These are phyloP conservation scores for Drosophila kohkoa DNA, from an alignment of 1,140 invertebrate species.

Conservation along the genomic window DNA sequence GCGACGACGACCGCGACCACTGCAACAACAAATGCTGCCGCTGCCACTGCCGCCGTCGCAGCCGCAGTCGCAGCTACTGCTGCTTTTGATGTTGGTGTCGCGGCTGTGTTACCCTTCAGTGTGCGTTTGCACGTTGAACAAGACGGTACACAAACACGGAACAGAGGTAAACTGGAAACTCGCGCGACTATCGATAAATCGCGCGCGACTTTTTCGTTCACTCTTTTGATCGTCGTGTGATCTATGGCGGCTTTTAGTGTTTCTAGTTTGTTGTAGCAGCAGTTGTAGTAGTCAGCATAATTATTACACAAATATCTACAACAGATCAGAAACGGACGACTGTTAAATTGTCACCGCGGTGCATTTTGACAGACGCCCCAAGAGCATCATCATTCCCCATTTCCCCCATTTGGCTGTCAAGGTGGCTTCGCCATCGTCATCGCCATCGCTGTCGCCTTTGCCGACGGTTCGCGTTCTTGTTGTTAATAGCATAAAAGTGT, in stretches of 20 bases:
- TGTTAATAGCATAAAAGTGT: constrained; percentile 80
- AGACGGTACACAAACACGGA: constrained; percentile 56
- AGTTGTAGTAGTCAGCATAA: constrained; percentile 12
- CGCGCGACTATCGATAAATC: constrained; percentile 28
- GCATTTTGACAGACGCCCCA: constrained; percentile 55
- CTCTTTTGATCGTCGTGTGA: constrained; percentile 36
- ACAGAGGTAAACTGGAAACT: constrained; percentile 41
- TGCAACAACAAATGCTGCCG: constrained; percentile 42
- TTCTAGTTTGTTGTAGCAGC: constrained; percentile 4
- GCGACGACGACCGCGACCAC: constrained; percentile 55
- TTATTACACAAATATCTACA: constrained; percentile 39
- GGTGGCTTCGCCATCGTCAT: constrained; percentile 35
- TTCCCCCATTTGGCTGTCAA: constrained; percentile 32
- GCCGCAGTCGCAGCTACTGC: constrained; percentile 36
- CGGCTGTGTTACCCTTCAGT: constrained; percentile 65
- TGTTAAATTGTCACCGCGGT: constrained; percentile 55
- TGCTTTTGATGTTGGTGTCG: constrained; percentile 57
- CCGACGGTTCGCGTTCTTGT: constrained; percentile 66
- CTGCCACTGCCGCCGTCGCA: constrained; percentile 27
- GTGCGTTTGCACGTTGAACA: constrained; percentile 76
- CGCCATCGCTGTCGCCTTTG: constrained; percentile 35
- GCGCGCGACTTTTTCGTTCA: constrained; percentile 39
- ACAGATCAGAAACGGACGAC: constrained; percentile 17
- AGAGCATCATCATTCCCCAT: constrained; percentile 24
- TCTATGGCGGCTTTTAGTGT: constrained; percentile 35